phyloP scores from a whole-genome alignment of 2,888 invertebrate genomes.

The Phytoseiulus persimilis region DNA sequence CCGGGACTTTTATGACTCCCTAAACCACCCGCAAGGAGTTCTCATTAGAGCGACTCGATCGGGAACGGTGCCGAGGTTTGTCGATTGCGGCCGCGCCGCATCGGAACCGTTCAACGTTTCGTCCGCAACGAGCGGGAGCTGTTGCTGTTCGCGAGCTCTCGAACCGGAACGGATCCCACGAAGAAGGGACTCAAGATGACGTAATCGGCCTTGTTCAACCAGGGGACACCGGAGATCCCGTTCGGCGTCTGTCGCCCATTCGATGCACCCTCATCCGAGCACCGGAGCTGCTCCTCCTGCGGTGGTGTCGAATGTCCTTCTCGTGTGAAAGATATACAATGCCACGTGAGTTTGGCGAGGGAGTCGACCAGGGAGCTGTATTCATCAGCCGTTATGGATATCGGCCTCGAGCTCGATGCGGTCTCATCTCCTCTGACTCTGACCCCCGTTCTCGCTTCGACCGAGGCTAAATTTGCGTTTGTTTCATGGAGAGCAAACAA shows the following conservation, averaged over 20 bases:
- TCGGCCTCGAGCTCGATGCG: not conserved
- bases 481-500: not conserved
- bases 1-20: not conserved
- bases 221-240: not conserved
- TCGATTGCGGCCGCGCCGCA: not conserved
- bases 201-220: not conserved
- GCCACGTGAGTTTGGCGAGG: constrained; percentile 27
- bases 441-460: not conserved
- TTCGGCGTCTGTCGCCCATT: not conserved
- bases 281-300: not conserved
- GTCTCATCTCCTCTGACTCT: not conserved
- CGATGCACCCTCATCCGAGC: not conserved
- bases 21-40: constrained; percentile 5
- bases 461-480: not conserved
- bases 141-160: not conserved
- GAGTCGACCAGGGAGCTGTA: constrained; percentile 5
- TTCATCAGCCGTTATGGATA: not conserved
- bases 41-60: not conserved
- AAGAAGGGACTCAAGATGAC: not conserved
- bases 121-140: not conserved
- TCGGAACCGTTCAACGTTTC: not conserved
- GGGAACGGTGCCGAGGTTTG: not conserved
- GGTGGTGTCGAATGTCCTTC: constrained; percentile 36
- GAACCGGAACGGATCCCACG: not conserved
- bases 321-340: constrained; percentile 39